Conservation (phyloP, 2,797 vertebrate genomes). For the Tapirus indicus region DNA sequence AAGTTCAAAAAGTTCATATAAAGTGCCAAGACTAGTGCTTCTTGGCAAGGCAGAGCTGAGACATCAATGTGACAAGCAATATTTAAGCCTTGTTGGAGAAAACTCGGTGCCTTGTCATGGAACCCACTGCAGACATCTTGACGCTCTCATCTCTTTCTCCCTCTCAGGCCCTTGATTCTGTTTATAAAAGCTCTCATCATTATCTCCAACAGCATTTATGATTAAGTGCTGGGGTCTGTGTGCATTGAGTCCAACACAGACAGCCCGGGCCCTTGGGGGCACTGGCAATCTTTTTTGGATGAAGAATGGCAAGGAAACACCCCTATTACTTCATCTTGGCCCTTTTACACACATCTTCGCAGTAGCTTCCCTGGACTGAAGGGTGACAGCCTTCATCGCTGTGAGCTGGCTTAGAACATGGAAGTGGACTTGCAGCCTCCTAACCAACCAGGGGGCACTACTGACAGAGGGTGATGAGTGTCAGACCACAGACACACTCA, state of each 20-base stretch:
- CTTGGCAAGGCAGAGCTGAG: neutral
- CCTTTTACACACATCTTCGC: neutral
- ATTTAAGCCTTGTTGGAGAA: neutral
- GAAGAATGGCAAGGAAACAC: neutral
- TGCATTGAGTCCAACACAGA: neutral
- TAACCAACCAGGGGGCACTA: neutral
- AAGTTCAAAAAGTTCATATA: neutral
- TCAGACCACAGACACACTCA: neutral
- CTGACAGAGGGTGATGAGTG: neutral
- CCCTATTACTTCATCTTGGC: neutral
- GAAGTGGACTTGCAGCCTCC: neutral
- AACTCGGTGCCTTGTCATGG: neutral
- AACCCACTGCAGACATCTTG: neutral
- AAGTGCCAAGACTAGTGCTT: neutral
- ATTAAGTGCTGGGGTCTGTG: neutral
- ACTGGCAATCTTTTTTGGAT: neutral
- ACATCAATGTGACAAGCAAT: neutral
- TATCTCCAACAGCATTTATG: neutral
- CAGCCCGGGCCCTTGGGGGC: accelerated
- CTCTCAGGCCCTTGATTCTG: neutral
- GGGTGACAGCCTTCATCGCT: neutral
- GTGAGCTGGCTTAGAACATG: neutral
- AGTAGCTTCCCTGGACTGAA: accelerated
- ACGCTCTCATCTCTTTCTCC: neutral
- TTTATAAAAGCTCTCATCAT: neutral